A percentile compares a stretch with the other conserved stretches of the same genome.
These are phyloP conservation scores for Cataglyphis albicans DNA, from an alignment of 2,888 invertebrate species.

Conservation along the genomic window DNA sequence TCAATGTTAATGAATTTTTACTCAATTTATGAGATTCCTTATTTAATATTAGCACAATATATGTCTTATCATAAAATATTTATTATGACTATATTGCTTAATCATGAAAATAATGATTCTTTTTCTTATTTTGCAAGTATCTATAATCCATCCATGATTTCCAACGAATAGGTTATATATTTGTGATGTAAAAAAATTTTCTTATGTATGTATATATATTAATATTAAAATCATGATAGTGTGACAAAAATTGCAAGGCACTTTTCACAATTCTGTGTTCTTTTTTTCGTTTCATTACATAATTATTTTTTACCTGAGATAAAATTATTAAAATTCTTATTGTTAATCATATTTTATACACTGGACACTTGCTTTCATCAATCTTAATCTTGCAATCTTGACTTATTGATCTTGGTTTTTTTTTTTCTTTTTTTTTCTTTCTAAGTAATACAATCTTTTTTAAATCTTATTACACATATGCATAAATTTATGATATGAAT, in stretches of 20 bases:
- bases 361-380: slow-evolving; percentile 1
- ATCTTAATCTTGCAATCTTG: slow-evolving; percentile 7
- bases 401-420: neutral
- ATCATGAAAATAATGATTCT: neutral
- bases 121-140: slow-evolving; percentile 37
- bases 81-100: slow-evolving; percentile 57
- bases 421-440: neutral
- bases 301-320: slow-evolving; percentile 44
- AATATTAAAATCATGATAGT: slow-evolving; percentile 54
- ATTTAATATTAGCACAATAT: slow-evolving; percentile 38
- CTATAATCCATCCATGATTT: slow-evolving; percentile 36
- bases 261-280: slow-evolving; percentile 63
- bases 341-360: neutral
- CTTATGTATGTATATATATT: slow-evolving; percentile 30
- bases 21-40: slow-evolving; percentile 57
- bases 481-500: slow-evolving; percentile 11
- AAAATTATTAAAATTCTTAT: slow-evolving; percentile 30
- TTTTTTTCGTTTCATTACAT: slow-evolving; percentile 38
- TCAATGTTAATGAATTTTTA: neutral
- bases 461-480: slow-evolving; percentile 15
- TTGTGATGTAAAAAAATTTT: slow-evolving; percentile 66
- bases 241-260: slow-evolving; percentile 73
- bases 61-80: slow-evolving; percentile 63
- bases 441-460: slow-evolving; percentile 6
- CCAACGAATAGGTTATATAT: slow-evolving; percentile 53